Evolutionary conservation across 1,140 invertebrate species (phyloP), one percentile per base, ranked within the genome.

Genomic region (Cyphomyrmex costatus): DNA sequence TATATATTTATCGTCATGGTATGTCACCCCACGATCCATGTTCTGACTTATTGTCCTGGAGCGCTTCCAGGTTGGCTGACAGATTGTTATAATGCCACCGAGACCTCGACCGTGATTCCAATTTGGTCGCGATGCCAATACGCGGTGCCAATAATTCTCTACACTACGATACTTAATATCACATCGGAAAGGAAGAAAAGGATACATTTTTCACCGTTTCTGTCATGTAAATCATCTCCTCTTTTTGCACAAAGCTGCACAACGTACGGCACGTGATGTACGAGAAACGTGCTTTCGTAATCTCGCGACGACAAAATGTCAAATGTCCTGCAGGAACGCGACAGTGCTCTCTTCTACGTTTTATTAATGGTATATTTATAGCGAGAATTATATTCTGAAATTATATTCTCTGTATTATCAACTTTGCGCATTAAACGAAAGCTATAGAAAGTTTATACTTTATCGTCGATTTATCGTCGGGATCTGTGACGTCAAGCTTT

Each of bases 1-100:
- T 90, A 89, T 89, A 86, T 90, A 89, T 89, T 90, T 90, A 88
- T 90, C 63, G 84, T 71, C 73, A 61, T 36, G 21, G 60, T 53
- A 58, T 33, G 33, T 83, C 71, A 53, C 79, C 19, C 77, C 60
- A 12, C 80, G 76, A 82, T 78, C 68, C 51, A 65, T 60, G 58
- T 46, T 24, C 33, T 65, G 73, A 87, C 84, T 87, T 84, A 84
- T 85, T 65, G 86, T 53, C 46, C 86, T 63, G 58, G 53, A 61
- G 58, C 83, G 86, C 61, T 87, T 87, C 65, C 80, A 88, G 63
- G 77, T 56, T 16, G 71, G 58, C 49, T 85, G 82, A 85, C 82
- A 65, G 70, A 85, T 71, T 83, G 80, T 60, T 77, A 77, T 78
- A 85, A 85, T 53, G 42, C 82, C 61, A 24, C 46, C 82, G 82